Evolutionary conservation across 2,888 invertebrate genomes (phyloP).

Genomic region (Stictocephala bisonia): DNA sequence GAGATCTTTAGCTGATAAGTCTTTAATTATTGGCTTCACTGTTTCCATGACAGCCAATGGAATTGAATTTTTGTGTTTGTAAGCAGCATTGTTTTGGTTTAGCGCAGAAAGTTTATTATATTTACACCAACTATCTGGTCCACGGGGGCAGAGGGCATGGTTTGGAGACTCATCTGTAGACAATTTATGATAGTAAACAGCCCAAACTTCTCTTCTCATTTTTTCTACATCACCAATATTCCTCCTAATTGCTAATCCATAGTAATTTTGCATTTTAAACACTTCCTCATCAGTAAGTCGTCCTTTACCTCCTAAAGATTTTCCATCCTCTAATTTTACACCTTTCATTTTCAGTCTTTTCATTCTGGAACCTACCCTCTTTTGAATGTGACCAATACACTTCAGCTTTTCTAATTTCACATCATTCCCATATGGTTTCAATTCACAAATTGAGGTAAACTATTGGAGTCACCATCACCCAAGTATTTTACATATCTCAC

Average conservation of each 20-base stretch:
- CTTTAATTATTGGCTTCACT: too few relatives aligned
- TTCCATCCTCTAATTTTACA: slow-evolving; percentile 39
- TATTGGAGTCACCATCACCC: slow-evolving; percentile 37
- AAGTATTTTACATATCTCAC: slow-evolving; percentile 35
- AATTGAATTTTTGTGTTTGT: too few relatives aligned
- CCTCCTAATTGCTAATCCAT: slow-evolving; percentile 57
- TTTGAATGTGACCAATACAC: slow-evolving; percentile 3
- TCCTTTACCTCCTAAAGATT: slow-evolving; percentile 52
- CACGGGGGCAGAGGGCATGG: slow-evolving; percentile 56
- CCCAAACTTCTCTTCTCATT: slow-evolving; percentile 58
- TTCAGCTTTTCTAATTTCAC: slow-evolving; percentile 21
- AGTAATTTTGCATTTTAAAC: slow-evolving; percentile 55
- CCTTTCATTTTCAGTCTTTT: slow-evolving; percentile 24
- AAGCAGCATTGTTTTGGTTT: too few relatives aligned
- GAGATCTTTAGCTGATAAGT: too few relatives aligned
- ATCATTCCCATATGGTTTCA: slow-evolving; percentile 49
- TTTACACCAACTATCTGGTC: slow-evolving; percentile 55
- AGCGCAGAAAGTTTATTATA: too few relatives aligned
- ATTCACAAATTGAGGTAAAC: background rate
- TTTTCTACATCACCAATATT: slow-evolving; percentile 53
- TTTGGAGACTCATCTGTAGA: slow-evolving; percentile 56
- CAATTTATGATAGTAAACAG: slow-evolving; percentile 55
- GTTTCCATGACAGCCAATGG: too few relatives aligned
- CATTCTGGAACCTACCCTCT: slow-evolving; percentile 48
- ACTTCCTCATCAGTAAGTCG: slow-evolving; percentile 56